Base-by-base conservation (phyloP, 2,888 invertebrate species). In the Oasisia sp. region DNA sequence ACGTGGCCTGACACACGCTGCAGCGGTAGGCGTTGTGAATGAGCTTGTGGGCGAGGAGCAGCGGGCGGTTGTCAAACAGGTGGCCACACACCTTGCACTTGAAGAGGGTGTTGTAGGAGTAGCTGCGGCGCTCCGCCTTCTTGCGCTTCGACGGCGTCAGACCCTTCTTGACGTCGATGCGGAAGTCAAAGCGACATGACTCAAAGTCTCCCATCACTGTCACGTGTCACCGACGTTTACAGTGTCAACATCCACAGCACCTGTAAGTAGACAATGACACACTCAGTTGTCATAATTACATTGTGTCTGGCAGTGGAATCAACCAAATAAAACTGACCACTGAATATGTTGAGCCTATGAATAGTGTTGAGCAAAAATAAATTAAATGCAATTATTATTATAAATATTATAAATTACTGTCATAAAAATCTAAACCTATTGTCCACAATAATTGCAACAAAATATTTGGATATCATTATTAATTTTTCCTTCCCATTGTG, bases 101-200 rank as follows among this genome's bases (percentile, higher is more conserved):
- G 93, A 93, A 94, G 38, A 94, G 93, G 7, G 94, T 94, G 92
- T 92, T 93, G 93, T 93, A 93, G 89, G 92, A 92, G 90, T 44
- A 89, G 56, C 19, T 91, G 9, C 92, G 45, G 12, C 93, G 89
- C 58, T 93, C 93, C 0, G 91, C 90, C 27, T 91, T 92, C 74
- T 93, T 92, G 50, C 94, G 93, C n/a, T 92, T 91, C 14, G 94
- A 93, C 0, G 94, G 94, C n/a, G 93, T 94, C 90, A 94, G 92
- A 19, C 94, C 94, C 44, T 93, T 93, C 92, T 94, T 94, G 89
- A 92, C 58, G 91, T 94, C 94, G 32, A 94, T 90, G 32, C 94
- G 93, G 92, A 94, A 94, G 93, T 94, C 94, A 89, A 94, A 94
- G 32, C 94, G 92, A 92, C 94, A 94, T 11, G 94, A 92, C n/a